These are phyloP conservation scores for Etheostoma spectabile DNA, from an alignment of 2,113 vertebrate species.

Conservation along the genomic window DNA sequence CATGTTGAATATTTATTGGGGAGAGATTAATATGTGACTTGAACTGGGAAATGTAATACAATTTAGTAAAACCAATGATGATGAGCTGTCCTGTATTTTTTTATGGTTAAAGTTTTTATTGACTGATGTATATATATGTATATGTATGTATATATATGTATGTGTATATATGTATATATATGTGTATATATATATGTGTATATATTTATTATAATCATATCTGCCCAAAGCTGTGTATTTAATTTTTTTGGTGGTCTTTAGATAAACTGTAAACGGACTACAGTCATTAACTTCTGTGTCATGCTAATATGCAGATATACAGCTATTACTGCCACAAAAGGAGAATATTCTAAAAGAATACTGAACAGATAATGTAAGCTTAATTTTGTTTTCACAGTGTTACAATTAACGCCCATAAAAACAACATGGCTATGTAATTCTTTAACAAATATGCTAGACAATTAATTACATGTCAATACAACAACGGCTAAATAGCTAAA, in stretches of 20 bases:
- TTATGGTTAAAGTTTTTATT: not conserved
- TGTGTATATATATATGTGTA: no score
- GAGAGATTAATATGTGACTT: slow-evolving; percentile 47
- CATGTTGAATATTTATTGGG: slow-evolving; percentile 63
- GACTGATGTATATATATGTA: no score
- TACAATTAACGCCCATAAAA: slow-evolving; percentile 14
- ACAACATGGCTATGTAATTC: not conserved
- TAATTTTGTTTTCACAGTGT: not conserved
- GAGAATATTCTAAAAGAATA: not conserved
- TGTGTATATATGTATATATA: no score
- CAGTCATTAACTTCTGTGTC: not conserved
- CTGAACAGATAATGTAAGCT: not conserved
- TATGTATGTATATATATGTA: no score
- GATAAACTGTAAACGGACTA: no score
- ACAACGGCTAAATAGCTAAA: not conserved
- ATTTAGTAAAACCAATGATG: slow-evolving; percentile 52
- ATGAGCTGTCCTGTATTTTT: slow-evolving; percentile 41
- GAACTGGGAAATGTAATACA: slow-evolving; percentile 41
- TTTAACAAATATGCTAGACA: not conserved
- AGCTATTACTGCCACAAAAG: not conserved
- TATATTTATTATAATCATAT: no score
- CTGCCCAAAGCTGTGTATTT: not conserved
- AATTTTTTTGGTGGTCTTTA: not conserved
- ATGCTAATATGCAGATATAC: not conserved
- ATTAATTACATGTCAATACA: not conserved